Base-by-base conservation (phyloP, 2,797 vertebrate genomes). In the Lepus oiostolus region DNA sequence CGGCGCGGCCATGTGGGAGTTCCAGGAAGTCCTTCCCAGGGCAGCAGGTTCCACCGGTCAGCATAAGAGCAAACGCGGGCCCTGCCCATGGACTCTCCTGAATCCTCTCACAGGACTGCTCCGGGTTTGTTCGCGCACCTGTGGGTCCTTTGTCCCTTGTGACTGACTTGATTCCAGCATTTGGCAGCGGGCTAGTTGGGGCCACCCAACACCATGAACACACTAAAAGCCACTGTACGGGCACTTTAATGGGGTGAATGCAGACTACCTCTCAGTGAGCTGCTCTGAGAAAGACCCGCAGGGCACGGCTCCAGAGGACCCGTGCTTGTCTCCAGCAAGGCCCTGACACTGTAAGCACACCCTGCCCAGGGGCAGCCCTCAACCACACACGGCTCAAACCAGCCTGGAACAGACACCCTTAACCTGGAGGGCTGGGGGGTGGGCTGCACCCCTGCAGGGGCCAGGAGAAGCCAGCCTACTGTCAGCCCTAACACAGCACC, bases 351-450 rank as follows among this genome's bases (percentile, higher is more conserved):
- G 22, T 22, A 1, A 14, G 71, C 21, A 60, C 7, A 60, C 38
- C 32, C 28, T 0, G 19, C 22, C n/a, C n/a, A 11, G n/a, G 47
- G 50, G 14, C 26, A 76, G 68, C 9, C 74, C 2, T 13, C 70
- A 16, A 32, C 60, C 21, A 22, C 35, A 3, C 0, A 0, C 0
- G 14, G 13, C 14, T 5, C 2, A 2, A 47, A 47, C 30, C 52
- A 22, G 4, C 22, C 30, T 12, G n/a, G 84, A 17, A 12, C 11
- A 52, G 5, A 30, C 0, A 12, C 28, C 89, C 35, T 67, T 7
- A 1, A 0, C 2, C 0, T 2, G 8, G 52, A 26, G 19, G 4
- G 50, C 0, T 2, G 4, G 71, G 50, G n/a, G 0, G 17, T 30
- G 3, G n/a, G 50, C 1, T 10, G n/a, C 9, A 12, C n/a, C 74